Percentiles rank a stretch among this genome's conserved stretches.
phyloP scores from a whole-genome alignment of 2,113 vertebrate species.

The Nycticorax nycticorax region DNA sequence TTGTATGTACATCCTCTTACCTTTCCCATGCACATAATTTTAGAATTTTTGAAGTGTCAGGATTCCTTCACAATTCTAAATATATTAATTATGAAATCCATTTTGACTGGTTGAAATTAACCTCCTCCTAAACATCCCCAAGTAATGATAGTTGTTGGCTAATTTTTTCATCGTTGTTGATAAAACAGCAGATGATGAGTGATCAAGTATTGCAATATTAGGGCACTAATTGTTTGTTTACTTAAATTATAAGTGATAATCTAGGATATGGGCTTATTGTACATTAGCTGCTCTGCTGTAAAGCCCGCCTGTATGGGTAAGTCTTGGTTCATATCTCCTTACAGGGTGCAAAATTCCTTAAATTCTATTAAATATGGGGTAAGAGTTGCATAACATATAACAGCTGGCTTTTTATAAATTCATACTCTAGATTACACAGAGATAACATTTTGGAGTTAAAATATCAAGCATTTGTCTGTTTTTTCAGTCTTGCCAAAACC shows the following conservation, averaged over 20 bases:
- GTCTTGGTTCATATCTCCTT: background rate
- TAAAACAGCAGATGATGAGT: background rate
- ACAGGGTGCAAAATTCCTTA: background rate
- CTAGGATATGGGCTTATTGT: background rate
- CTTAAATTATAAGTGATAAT: background rate
- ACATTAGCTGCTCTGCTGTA: background rate
- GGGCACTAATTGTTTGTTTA: background rate
- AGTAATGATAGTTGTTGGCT: background rate
- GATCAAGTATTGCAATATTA: background rate
- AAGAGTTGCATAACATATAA: background rate
- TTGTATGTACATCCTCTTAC: background rate
- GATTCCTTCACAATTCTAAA: background rate
- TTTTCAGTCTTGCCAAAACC: background rate
- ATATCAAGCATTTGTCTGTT: background rate
- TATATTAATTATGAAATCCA: background rate
- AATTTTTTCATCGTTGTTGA: background rate
- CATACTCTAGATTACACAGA: background rate
- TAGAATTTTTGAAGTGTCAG: background rate
- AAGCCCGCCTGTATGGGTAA: background rate
- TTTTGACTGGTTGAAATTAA: constrained; percentile 4
- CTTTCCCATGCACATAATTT: background rate
- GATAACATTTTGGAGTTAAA: background rate
- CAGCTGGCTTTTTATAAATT: background rate
- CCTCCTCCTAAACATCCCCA: background rate
- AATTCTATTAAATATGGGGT: background rate